Evolutionary conservation across 2,797 vertebrate genomes (phyloP).

Genomic region (Eurystomus glaucurus): DNA sequence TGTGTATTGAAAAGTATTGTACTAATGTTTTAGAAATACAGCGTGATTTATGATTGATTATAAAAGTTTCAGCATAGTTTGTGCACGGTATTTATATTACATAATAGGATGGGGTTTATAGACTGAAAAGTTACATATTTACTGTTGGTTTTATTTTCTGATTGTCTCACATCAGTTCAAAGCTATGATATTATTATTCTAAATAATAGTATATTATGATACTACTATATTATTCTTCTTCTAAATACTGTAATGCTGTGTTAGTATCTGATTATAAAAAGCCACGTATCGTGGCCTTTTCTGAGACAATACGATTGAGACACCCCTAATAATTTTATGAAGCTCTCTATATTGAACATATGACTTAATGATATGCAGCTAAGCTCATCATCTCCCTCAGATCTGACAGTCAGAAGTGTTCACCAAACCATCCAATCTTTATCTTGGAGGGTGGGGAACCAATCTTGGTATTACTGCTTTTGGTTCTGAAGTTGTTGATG

Average conservation of each 20-base stretch:
- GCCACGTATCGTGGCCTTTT: not conserved
- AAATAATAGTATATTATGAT: too few species aligned
- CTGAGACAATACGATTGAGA: not conserved
- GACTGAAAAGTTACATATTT: not conserved
- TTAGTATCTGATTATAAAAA: not conserved
- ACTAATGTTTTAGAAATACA: not conserved
- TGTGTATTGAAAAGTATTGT: not conserved
- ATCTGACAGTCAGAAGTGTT: not conserved
- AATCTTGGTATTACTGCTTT: not conserved
- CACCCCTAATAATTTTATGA: not conserved
- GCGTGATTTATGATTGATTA: not conserved
- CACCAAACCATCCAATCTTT: not conserved
- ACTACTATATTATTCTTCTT: not conserved
- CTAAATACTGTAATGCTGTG: not conserved
- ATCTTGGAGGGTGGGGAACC: not conserved
- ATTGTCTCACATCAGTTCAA: not conserved
- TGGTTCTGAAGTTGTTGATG: not conserved
- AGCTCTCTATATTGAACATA: not conserved
- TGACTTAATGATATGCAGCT: not conserved
- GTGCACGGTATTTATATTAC: not conserved
- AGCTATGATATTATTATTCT: not conserved
- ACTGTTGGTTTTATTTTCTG: not conserved
- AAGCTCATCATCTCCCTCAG: not conserved
- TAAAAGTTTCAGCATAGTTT: not conserved
- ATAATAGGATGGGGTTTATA: not conserved